A percentile compares a stretch with the other conserved stretches of the same genome.
phyloP scores from a whole-genome alignment of 2,113 vertebrate genomes.

The Cyanoliseus patagonus region DNA sequence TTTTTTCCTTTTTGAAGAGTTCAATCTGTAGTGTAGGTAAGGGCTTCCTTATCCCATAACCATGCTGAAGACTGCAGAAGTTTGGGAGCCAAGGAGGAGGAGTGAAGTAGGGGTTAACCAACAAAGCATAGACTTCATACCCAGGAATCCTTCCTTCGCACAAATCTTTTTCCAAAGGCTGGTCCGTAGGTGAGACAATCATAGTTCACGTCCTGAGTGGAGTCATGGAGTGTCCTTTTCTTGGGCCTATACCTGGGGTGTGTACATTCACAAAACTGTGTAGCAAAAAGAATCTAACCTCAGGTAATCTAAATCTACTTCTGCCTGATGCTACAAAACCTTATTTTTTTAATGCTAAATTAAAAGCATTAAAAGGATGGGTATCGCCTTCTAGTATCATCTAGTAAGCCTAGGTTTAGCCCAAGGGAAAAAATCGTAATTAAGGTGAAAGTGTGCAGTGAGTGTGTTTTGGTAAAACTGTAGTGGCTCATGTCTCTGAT shows the following conservation, averaged over 20 bases:
- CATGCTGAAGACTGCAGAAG: not conserved
- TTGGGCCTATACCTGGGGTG: not conserved
- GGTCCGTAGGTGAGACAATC: not conserved
- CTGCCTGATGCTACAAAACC: not conserved
- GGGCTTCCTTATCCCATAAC: not conserved
- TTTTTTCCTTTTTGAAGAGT: not conserved
- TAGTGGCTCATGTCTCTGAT: not conserved
- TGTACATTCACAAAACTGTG: accelerated
- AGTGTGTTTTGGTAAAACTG: not conserved
- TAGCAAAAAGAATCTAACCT: not conserved
- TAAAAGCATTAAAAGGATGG: not conserved
- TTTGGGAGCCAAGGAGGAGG: not conserved
- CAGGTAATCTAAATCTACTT: not conserved
- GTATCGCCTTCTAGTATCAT: not conserved
- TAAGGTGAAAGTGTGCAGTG: not conserved
- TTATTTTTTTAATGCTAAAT: not conserved
- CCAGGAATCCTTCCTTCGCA: not conserved
- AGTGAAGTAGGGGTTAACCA: not conserved
- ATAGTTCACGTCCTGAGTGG: not conserved
- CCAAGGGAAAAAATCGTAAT: not conserved
- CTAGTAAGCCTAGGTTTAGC: not conserved
- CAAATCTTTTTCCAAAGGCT: not conserved
- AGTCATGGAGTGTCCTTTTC: not conserved
- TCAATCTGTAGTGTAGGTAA: not conserved
- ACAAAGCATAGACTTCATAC: not conserved